Conservation (phyloP, 2,888 invertebrate genomes). For the Polymixis flavicincta region DNA sequence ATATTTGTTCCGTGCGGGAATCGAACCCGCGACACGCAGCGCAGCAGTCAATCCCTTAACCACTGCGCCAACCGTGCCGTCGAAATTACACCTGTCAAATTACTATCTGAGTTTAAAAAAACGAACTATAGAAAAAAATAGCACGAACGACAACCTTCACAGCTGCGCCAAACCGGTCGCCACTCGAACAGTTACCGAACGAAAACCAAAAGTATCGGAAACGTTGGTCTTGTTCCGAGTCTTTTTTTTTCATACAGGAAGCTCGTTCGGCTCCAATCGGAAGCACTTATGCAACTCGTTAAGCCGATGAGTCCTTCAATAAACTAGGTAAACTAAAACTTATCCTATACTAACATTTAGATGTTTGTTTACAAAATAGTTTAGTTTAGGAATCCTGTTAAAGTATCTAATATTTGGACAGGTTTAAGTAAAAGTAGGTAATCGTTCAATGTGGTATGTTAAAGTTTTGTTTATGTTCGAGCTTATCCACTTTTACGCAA, state of each 20-base stretch:
- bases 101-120: no score
- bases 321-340: constrained; percentile 45
- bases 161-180: not conserved
- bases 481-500: no score
- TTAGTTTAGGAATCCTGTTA: constrained; percentile 11
- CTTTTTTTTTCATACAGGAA: constrained; percentile 45
- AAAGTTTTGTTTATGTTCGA: constrained; percentile 11
- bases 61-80: no score
- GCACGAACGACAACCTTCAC: not conserved
- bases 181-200: constrained; percentile 7
- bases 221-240: constrained; percentile 31
- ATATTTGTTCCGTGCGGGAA: no score
- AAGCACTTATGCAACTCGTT: constrained; percentile 60
- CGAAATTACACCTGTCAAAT: no score
- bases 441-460: not conserved
- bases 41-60: no score
- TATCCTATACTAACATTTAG: constrained; percentile 36
- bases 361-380: constrained; percentile 37
- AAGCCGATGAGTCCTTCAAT: constrained; percentile 47
- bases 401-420: constrained; percentile 17
- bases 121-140: not conserved
- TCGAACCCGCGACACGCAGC: no score
- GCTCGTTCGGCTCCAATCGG: constrained; percentile 33
- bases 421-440: constrained; percentile 15
- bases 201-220: constrained; percentile 34